Base-by-base conservation (phyloP, 1,140 invertebrate species). In the Micrasema longulum region DNA sequence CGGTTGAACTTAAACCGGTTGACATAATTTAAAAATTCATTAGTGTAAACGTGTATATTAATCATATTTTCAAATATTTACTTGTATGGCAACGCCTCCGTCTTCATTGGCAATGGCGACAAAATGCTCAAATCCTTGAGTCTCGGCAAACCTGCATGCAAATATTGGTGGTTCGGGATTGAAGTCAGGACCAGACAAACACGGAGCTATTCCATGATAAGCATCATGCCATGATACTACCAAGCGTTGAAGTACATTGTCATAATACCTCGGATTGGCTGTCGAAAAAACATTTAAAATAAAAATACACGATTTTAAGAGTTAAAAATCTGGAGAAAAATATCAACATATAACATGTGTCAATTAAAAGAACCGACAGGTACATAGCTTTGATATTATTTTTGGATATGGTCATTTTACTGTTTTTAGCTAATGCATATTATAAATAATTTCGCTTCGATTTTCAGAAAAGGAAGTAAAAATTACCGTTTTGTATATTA, bases 101-200 rank as follows among this genome's bases (percentile, higher is more conserved):
- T 94, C 92, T 85, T 96, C 94, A 82, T 95, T 95, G 14, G 93
- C 93, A 38, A 95, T 84, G 11, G 91, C 93, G 35, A 95, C 80
- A 22, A 93, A 85, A 78, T 95, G 85, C 77, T 91, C 85, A 63
- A 88, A 88, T 20, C 88, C 87, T 41, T 86, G 76, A 22, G 83
- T 80, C 74, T 89, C 87, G 7, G 89, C 85, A 75, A 89, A 90
- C 76, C 89, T 88, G 71, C 89, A 89, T 0, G 89, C 88, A 77
- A 90, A 91, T 74, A 91, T 88, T 2, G 88, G 88, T 1, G 89
- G 88, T 66, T 87, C 83, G 41, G 85, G 85, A 60, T 88, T 86
- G 45, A 82, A 84, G 47, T 82, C 83, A 1, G 78, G 78, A 16
- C 81, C 77, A n/a, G n/a, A n/a, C 35, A 83, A 78, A 7, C 79